Base-by-base conservation (phyloP, 1,140 invertebrate genomes). In the Heliconius melpomene region DNA sequence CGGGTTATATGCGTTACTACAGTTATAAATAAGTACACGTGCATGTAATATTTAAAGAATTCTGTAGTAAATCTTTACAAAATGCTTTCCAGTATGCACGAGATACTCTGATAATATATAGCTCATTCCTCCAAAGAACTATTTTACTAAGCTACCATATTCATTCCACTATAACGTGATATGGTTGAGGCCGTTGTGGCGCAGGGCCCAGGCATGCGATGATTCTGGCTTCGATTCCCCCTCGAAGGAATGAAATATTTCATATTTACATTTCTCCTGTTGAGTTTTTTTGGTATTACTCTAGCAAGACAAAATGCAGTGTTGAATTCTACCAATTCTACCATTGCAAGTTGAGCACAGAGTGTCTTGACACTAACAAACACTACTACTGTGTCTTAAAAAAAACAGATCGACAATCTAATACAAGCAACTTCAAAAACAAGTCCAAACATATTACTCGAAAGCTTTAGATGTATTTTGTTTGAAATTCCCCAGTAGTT, bases 401-500 rank as follows among this genome's bases (percentile, higher is more conserved):
- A 57, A 57, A 57, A 57, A 23, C 11, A 46, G 13, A 46, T 46
- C 40, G n/a, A 23, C 54, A 23, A 23, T 57, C n/a, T 23, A n/a
- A 23, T 57, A 57, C 20, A 57, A 13, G 60, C 5, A 66, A 66
- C 26, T 29, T 66, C 13, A 29, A 66, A 66, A 29, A 26, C 23
- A 29, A 66, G 23, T 66, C 5, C 60, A 29, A 66, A 66, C 26
- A 66, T 66, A 66, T 66, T 29, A 29, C 60, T 66, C 8, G 23
- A 66, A 66, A 29, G 60, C 60, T 66, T 66, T 29, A 66, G 60
- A 29, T 75, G 50, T 75, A 75, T 60, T 66, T 75, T 40, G 29
- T 75, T 75, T 32, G 54, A 36, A 66, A 75, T 75, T 75, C 74
- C 54, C 74, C 13, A 75, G 52, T 23, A 60, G 74, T 75, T 75